Evolutionary conservation across 2,888 invertebrate species (phyloP), one percentile per base, ranked within the genome.

Genomic region (Spodoptera exigua): DNA sequence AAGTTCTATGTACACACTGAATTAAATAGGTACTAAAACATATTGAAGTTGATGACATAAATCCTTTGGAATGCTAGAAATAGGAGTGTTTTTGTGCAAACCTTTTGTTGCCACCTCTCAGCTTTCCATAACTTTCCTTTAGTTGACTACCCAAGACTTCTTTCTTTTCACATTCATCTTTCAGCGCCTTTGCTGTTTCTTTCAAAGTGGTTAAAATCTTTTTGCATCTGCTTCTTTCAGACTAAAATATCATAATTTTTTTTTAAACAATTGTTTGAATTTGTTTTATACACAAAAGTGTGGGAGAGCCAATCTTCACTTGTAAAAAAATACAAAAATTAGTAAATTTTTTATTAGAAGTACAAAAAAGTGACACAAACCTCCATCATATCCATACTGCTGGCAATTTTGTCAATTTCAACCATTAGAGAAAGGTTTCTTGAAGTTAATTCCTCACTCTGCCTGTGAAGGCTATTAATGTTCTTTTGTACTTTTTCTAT

Each of bases 81-180:
- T 14, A n/a, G n/a, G n/a, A n/a, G n/a, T n/a, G n/a, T 14, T 3
- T 34, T 49, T 16, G 21, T 40, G 17, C 57, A 43, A 67, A 94
- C 94, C 94, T 92, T 83, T 91, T 94, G 63, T 91, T 93, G 41
- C 93, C 92, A 46, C 89, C 85, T 71, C 88, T 90, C 45, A 91
- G 77, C 80, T 96, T 96, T 76, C 96, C 96, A 83, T 95, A 96
- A 76, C 96, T 96, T 18, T 93, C 91, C 71, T 95, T 89, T 63
- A 97, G 85, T 79, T 96, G 96, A 61, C 95, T 95, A 66, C 94
- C 95, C 46, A 95, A 86, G 81, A 95, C 94, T 83, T 95, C 95
- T 83, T 96, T 96, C 46, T 83, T 88, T 34, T 89, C 88, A 82
- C 88, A 89, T 76, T 95, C 94, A 47, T 92, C 91, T 84, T 91